Evolutionary conservation across 2,888 invertebrate species (phyloP).

Genomic region (Notodonta dromedarius): DNA sequence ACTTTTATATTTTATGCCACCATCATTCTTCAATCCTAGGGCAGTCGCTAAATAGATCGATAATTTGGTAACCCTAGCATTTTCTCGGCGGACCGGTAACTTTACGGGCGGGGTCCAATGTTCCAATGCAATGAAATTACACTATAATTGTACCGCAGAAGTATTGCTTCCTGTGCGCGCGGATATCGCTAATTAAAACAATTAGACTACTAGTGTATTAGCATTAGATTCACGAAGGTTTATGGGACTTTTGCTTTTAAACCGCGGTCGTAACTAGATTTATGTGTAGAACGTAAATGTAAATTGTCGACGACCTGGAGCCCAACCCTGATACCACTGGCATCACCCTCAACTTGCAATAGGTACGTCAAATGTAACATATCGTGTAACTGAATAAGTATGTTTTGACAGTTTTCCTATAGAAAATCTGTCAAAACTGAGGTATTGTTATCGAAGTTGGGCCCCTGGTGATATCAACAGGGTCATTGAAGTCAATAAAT

Average conservation of each 20-base stretch:
- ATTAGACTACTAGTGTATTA: not conserved
- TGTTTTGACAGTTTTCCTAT: no score
- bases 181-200: conserved; percentile 7
- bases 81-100: not conserved
- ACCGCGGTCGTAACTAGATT: not conserved
- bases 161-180: conserved; percentile 7
- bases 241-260: conserved; percentile 1
- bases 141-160: conserved; percentile 6
- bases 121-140: conserved; percentile 4
- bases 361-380: no score
- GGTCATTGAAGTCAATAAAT: no score
- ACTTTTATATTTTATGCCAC: not conserved
- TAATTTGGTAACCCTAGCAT: not conserved
- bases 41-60: not conserved
- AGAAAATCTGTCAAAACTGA: no score
- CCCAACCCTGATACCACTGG: no score
- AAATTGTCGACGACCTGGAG: not conserved
- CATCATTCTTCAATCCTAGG: not conserved
- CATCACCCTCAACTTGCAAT: no score
- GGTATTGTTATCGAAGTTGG: no score
- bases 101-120: conserved; percentile 1
- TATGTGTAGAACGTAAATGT: not conserved
- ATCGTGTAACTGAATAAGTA: no score
- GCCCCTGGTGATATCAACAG: no score
- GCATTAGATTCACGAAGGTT: not conserved